Base-by-base conservation (phyloP, 2,888 invertebrate species). In the Cheilosia variabilis region DNA sequence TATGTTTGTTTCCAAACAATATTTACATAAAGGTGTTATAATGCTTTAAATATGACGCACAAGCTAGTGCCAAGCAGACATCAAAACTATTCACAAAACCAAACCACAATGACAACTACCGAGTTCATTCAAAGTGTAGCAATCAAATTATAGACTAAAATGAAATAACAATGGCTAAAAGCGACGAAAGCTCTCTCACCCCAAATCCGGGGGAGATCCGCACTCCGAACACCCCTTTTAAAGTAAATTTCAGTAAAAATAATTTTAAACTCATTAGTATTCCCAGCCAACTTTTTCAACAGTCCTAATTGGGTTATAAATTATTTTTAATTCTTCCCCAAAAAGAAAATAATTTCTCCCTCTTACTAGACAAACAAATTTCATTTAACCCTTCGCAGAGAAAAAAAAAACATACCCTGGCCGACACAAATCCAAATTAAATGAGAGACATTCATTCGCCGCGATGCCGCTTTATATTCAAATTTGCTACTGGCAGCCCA, bases 341-440 rank as follows among this genome's bases (percentile, higher is more conserved):
- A 27, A 17, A 34, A n/a, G 6, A 53, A 41, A 13, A 57, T 22
- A 19, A 17, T 17, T 45, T 5, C 43, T 43, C 15, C 5, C 15
- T 5, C 15, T 6, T n/a, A 52, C 13, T 52, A 17, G 22, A 50
- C 10, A 50, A 52, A 52, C 22, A 52, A 52, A 31, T 34, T 4
- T 31, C 9, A 7, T 31, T 55, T 31, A 55, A n/a, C 31, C 55
- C 31, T 52, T 52, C 6, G 5, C 7, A 10, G 4, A 24, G 24
- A 15, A 4, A 3, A 6, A 13, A 4, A 22, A 27, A 15, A 52
- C 24, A 22, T 37, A 19, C 63, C 31, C 41, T 63, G 37, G 34
- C 15, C 52, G 15, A 53, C 66, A 55, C 60, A 72, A 77, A 71
- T 47, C 60, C 79, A 84, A 84, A 84, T 75, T 84, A 84, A 79